Conservation (phyloP, 2,888 invertebrate species). For the Thecocarcelia acutangulata region DNA sequence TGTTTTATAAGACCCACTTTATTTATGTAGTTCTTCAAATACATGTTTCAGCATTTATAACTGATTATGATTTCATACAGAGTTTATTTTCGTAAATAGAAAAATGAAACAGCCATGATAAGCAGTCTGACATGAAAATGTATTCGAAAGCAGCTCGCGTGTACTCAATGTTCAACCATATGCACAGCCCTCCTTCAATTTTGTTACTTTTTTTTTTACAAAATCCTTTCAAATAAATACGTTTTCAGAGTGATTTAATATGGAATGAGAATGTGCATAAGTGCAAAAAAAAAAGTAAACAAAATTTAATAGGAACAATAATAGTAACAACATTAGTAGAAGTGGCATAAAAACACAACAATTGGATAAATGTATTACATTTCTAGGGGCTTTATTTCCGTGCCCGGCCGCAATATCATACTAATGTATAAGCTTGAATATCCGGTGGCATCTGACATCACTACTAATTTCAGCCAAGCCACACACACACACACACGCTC, state of each 20-base stretch:
- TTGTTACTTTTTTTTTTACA: background rate
- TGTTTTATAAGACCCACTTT: background rate
- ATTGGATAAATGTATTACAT: conserved; percentile 60
- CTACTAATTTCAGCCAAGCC: background rate
- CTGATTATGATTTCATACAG: conserved; percentile 62
- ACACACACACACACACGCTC: background rate
- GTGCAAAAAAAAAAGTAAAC: conserved; percentile 6
- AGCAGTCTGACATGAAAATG: conserved; percentile 57
- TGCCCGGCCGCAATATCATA: conserved; percentile 54
- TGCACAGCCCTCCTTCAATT: background rate
- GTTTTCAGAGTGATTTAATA: conserved; percentile 21
- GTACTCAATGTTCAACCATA: conserved; percentile 28
- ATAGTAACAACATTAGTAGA: conserved; percentile 11
- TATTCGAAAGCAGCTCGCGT: conserved; percentile 45
- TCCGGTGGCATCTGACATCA: conserved; percentile 56
- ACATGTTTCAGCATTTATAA: conserved; percentile 53
- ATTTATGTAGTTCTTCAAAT: background rate
- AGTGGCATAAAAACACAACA: conserved; percentile 24
- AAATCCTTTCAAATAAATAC: conserved; percentile 8
- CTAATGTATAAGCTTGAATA: conserved; percentile 61
- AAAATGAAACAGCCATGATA: conserved; percentile 12
- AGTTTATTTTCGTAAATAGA: conserved; percentile 42
- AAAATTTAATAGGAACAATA: conserved; percentile 4
- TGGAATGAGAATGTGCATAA: conserved; percentile 26
- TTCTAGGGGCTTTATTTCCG: conserved; percentile 63